These are phyloP conservation scores for Tetraneura akinire DNA, from an alignment of 1,140 invertebrate species.

Conservation along the genomic window DNA sequence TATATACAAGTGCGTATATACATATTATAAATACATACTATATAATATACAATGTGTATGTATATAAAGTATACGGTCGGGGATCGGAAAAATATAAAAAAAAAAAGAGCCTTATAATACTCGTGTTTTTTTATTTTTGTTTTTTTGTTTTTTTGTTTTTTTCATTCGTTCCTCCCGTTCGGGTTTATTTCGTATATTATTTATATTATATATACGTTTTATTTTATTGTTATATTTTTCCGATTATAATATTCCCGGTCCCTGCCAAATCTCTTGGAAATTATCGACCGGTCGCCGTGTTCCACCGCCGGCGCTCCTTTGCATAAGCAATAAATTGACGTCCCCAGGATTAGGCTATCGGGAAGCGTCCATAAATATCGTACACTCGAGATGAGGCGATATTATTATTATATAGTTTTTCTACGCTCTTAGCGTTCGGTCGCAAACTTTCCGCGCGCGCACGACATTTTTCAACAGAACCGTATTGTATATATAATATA, in stretches of 20 bases:
- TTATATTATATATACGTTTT: too few species aligned
- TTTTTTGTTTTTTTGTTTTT: neutral
- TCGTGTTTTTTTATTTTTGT: neutral
- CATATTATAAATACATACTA: too few species aligned
- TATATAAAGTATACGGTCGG: too few species aligned
- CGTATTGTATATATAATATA: neutral
- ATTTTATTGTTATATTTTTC: slow-evolving; percentile 50
- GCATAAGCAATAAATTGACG: slow-evolving; percentile 50
- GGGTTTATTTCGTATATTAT: neutral
- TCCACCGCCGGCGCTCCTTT: neutral
- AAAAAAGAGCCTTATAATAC: slow-evolving; percentile 31
- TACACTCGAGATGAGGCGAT: slow-evolving; percentile 33
- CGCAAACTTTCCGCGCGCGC: neutral
- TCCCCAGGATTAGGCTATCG: slow-evolving; percentile 47
- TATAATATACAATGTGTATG: too few species aligned
- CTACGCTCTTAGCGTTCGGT: neutral
- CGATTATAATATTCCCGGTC: slow-evolving; percentile 48
- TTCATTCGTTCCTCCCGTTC: neutral
- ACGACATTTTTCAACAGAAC: neutral
- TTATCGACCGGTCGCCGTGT: slow-evolving; percentile 27
- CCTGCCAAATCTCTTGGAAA: slow-evolving; percentile 50
- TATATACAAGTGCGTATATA: too few species aligned
- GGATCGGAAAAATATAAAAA: slow-evolving; percentile 26
- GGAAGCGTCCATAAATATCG: slow-evolving; percentile 48
- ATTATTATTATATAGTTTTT: slow-evolving; percentile 7